Base-by-base conservation (phyloP, 2,888 invertebrate species). In the Rhogogaster chlorosoma region DNA sequence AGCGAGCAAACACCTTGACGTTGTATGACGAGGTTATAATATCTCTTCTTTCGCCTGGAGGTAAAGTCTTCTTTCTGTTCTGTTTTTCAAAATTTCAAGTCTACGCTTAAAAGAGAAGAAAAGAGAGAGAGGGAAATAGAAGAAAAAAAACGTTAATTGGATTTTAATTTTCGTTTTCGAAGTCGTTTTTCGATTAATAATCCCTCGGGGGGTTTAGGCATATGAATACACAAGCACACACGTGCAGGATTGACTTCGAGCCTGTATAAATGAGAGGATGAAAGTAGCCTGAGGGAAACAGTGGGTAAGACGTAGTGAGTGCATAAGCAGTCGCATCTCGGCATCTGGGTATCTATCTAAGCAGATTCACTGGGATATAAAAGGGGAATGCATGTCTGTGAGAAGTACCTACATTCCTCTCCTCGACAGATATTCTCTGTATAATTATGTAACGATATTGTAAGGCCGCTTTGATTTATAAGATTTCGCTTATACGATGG, bases 381-480 rank as follows among this genome's bases (percentile, higher is more conserved):
- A 77, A 61, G 36, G 38, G 77, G 53, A 49, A 77, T 61, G 57
- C 38, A 80, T 80, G 80, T 80, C 61, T 80, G 80, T 80, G 80
- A 80, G 80, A 80, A 61, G 53, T 61, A 80, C 22, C 32, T 80
- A 61, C 80, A 80, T 80, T 80, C 80, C 61, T 18, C 36, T 36
- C 12, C n/a, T 78, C 22, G 57, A 42, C 70, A 70, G 70, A 45
- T 75, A 75, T 75, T 32, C 38, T n/a, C 61, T n/a, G 22, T 80
- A 49, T 80, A 80, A 57, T 80, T 80, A 80, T 80, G 80, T 80
- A 80, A 80, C 80, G 80, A 80, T 80, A 80, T 80, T 57, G 80
- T 57, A 49, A 80, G 22, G 80, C 80, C 80, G 57, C 80, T 80
- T 80, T 80, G 80, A 80, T 80, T 80, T 80, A 80, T 80, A 80